Conservation (phyloP, 2,797 vertebrate genomes). For the Mus caroli region DNA sequence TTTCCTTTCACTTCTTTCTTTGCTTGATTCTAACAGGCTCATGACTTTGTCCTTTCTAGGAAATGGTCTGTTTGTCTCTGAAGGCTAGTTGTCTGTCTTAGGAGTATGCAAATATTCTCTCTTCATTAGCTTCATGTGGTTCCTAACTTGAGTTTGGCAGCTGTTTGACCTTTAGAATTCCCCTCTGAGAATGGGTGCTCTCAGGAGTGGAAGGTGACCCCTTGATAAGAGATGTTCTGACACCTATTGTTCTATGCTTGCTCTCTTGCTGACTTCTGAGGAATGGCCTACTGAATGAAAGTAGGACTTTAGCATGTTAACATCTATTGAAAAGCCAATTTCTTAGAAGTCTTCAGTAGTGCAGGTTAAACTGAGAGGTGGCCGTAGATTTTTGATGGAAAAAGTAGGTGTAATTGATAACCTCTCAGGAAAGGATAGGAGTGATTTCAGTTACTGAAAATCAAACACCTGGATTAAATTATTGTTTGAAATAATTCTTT, state of each 20-base stretch:
- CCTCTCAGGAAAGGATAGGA: constrained; percentile 54
- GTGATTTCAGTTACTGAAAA: constrained; percentile 48
- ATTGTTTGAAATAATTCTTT: constrained; percentile 75
- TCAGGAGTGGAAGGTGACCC: constrained; percentile 70
- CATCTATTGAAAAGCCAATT: neutral
- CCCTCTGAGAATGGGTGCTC: neutral
- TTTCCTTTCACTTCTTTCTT: neutral
- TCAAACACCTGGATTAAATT: constrained; percentile 69
- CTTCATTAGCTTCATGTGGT: constrained; percentile 15
- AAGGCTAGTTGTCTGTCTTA: constrained; percentile 29
- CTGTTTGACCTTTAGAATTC: constrained; percentile 38
- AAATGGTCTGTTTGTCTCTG: neutral
- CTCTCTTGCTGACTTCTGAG: constrained; percentile 50
- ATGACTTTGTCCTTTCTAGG: neutral
- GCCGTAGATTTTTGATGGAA: constrained; percentile 55
- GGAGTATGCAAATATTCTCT: constrained; percentile 80
- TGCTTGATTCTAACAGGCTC: neutral
- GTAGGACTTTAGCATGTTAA: constrained; percentile 56
- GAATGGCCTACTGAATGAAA: neutral
- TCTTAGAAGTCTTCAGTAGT: constrained; percentile 63
- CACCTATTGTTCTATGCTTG: constrained; percentile 79
- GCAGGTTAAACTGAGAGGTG: constrained; percentile 58
- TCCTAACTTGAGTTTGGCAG: constrained; percentile 49
- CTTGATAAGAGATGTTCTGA: constrained; percentile 77
- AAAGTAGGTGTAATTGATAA: constrained; percentile 34